Evolutionary conservation across 2,888 invertebrate genomes (phyloP).

Genomic region (Mesochorus sp.): DNA sequence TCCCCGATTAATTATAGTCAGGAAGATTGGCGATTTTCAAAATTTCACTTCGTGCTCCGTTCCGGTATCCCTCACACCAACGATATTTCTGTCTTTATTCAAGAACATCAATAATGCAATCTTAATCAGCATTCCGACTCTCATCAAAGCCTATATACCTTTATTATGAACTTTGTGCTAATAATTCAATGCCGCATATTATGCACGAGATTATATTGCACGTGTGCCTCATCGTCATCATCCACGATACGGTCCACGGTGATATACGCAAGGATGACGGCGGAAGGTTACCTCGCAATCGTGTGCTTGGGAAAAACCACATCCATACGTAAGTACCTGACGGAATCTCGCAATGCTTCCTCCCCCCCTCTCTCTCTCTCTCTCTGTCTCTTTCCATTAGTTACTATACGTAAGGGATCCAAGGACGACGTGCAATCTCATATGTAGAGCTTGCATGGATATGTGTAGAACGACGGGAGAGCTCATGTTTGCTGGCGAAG

Average conservation of each 20-base stretch:
- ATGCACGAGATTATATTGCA: slow-evolving; percentile 34
- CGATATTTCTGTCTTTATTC: background rate
- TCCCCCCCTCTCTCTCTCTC: too few species aligned
- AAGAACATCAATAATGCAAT: slow-evolving; percentile 48
- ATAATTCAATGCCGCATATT: slow-evolving; percentile 54
- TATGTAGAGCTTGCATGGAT: slow-evolving; percentile 8
- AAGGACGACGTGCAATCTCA: slow-evolving; percentile 33
- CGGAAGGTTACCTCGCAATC: slow-evolving; percentile 58
- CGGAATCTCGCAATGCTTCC: background rate
- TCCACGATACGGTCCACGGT: slow-evolving; percentile 42
- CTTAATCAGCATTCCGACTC: slow-evolving; percentile 41
- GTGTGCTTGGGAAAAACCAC: slow-evolving; percentile 43
- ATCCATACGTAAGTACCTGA: slow-evolving; percentile 59
- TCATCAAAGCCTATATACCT: slow-evolving; percentile 41
- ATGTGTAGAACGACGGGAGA: background rate
- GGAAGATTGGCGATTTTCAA: background rate
- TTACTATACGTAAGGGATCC: slow-evolving; percentile 37
- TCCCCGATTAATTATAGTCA: slow-evolving; percentile 20
- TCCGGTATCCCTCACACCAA: background rate
- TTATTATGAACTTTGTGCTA: slow-evolving; percentile 25
- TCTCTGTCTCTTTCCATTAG: slow-evolving; percentile 14
- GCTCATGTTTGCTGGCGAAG: slow-evolving; percentile 9
- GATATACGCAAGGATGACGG: slow-evolving; percentile 18
- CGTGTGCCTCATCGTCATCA: slow-evolving; percentile 18
- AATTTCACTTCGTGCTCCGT: background rate